Base-by-base conservation (phyloP, 2,113 vertebrate genomes). In the Phalacrocorax carbo region DNA sequence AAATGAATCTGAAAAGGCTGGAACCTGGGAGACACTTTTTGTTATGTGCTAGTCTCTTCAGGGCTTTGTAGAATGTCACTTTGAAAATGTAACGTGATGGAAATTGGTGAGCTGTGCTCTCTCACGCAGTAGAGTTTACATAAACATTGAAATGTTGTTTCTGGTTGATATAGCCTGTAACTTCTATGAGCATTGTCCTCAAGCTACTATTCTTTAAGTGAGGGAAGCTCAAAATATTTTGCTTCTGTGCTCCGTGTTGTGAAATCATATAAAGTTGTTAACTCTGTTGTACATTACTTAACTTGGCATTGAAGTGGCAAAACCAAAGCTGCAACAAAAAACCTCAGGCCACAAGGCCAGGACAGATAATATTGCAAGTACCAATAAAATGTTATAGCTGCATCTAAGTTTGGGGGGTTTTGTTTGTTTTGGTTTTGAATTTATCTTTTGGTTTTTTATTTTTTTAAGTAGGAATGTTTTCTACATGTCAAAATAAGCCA, bases 31-130 rank as follows among this genome's bases (percentile, higher is more conserved):
- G 48, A 91, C 30, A 52, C 46, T 46, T 34, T 92, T 92, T 91
- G 55, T 75, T 87, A 70, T 11, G 16, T 52, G 32, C 40, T 66
- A 36, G 73, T 93, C 60, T 97, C 83, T 93, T 89, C 60, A 76
- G 95, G 84, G 68, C 78, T 96, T 82, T 88, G 75, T 58, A 64
- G 68, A 92, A 88, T 86, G 93, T 91, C 93, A 86, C 69, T 91
- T 96, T 95, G 92, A 78, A 96, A 97, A 95, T 75, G 40, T 60
- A 87, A 84, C 62, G 55, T 95, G 92, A 96, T 94, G 85, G 68
- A 90, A 97, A 91, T 62, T 55, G 68, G 72, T 91, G 86, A 93
- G 49, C 84, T 94, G 85, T 80, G 88, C 25, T 93, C 75, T 93
- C 48, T 96, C 83, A 93, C 84, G 88, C 86, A 90, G 12, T 51